Evolutionary conservation across 2,888 invertebrate genomes (phyloP).

Genomic region (Rhopalosiphum nymphaeae): DNA sequence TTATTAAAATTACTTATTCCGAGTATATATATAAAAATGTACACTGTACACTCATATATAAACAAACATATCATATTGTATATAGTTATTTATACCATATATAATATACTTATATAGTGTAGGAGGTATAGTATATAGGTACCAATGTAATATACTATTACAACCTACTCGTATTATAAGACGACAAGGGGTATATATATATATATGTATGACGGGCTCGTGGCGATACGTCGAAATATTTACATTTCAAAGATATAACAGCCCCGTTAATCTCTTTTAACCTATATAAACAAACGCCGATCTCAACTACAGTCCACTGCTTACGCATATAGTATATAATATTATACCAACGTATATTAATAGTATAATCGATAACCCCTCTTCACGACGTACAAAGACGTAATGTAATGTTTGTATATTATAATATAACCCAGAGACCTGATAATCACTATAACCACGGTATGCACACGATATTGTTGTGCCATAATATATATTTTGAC

Average conservation of each 20-base stretch:
- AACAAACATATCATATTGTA: background rate
- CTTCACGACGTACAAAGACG: background rate
- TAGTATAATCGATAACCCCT: background rate
- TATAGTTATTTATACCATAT: background rate
- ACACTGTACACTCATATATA: background rate
- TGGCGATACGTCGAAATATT: background rate
- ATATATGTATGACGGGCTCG: background rate
- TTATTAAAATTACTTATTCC: background rate
- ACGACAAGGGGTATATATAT: background rate
- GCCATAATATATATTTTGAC: background rate
- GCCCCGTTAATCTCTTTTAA: constrained; percentile 13
- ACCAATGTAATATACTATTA: background rate
- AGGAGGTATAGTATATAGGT: background rate
- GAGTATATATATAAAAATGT: background rate
- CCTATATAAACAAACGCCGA: background rate
- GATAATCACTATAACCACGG: background rate
- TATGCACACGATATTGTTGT: background rate
- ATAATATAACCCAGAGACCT: background rate
- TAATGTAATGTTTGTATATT: background rate
- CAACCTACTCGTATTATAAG: constrained; percentile 2
- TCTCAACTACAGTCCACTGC: background rate
- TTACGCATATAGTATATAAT: background rate
- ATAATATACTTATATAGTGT: background rate
- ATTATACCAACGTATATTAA: background rate
- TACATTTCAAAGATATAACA: constrained; percentile 28